phyloP scores from a whole-genome alignment of 2,113 vertebrate genomes.

The Xerus inauris region DNA sequence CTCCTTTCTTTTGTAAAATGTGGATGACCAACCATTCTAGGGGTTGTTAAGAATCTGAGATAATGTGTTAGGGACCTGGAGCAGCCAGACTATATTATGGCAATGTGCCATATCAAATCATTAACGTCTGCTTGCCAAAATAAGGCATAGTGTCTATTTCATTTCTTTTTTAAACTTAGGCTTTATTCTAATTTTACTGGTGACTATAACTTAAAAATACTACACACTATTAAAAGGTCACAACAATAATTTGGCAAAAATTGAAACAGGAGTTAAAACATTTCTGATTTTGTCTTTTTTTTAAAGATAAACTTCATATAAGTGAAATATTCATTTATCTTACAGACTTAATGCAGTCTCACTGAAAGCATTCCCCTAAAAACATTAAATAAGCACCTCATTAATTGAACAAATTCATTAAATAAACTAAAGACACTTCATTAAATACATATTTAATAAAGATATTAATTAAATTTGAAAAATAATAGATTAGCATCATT shows the following conservation, averaged over 20 bases:
- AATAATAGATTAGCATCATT: slow-evolving; percentile 17
- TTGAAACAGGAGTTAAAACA: neutral
- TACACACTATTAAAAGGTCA: slow-evolving; percentile 10
- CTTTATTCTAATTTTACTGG: neutral
- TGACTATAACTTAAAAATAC: slow-evolving; percentile 43
- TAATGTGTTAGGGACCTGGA: neutral
- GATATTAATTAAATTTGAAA: slow-evolving; percentile 37
- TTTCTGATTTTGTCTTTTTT: neutral
- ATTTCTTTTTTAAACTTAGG: slow-evolving; percentile 12
- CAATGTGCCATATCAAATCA: neutral
- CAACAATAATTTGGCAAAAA: slow-evolving; percentile 38
- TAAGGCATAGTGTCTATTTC: neutral
- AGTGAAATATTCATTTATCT: neutral
- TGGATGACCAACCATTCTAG: neutral
- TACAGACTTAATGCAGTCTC: neutral
- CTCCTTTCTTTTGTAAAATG: slow-evolving; percentile 11
- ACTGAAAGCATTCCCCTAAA: slow-evolving; percentile 31
- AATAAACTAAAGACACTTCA: neutral
- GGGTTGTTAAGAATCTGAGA: neutral
- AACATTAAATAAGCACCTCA: slow-evolving; percentile 35
- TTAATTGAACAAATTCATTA: slow-evolving; percentile 30
- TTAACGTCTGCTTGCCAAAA: neutral
- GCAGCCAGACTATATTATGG: neutral
- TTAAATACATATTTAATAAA: neutral
- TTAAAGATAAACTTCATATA: slow-evolving; percentile 32